A percentile compares a stretch with the other conserved stretches of the same genome.
These are phyloP conservation scores for Neodiprion pinetum DNA, from an alignment of 1,140 invertebrate genomes.

Conservation along the genomic window DNA sequence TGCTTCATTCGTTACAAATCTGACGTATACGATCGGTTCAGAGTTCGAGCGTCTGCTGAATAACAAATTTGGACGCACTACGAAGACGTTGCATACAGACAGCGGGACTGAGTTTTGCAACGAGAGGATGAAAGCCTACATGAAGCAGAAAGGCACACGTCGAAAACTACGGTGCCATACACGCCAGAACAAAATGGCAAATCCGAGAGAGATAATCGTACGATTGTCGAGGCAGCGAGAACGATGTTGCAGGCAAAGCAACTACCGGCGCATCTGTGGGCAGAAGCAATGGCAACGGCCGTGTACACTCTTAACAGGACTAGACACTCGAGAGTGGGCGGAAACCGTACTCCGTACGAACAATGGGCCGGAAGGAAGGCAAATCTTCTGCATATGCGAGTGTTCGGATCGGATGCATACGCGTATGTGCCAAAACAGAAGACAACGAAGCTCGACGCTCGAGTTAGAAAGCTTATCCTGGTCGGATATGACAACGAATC, in stretches of 20 bases:
- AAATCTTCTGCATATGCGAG: constrained; percentile 36
- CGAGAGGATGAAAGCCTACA: constrained; percentile 5
- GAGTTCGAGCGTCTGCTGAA: constrained; percentile 37
- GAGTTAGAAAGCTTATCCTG: constrained; percentile 26
- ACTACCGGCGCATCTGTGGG: constrained; percentile 51
- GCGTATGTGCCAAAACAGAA: constrained; percentile 40
- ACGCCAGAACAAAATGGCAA: constrained; percentile 51
- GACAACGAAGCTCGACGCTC: constrained; percentile 40
- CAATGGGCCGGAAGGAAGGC: constrained; percentile 18
- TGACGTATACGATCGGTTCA: constrained; percentile 43
- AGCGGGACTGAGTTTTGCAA: constrained; percentile 26
- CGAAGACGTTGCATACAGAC: constrained; percentile 35
- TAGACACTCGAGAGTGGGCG: background rate
- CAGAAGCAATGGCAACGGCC: constrained; percentile 54
- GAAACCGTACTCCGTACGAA: constrained; percentile 20
- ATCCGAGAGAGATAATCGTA: constrained; percentile 50
- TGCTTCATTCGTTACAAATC: constrained; percentile 47
- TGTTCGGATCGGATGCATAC: constrained; percentile 44
- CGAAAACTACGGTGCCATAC: constrained; percentile 38
- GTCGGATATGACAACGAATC: constrained; percentile 24
- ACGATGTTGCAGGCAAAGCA: constrained; percentile 44
- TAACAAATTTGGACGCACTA: constrained; percentile 41
- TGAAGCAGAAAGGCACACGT: constrained; percentile 21
- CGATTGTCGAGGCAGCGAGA: constrained; percentile 47
- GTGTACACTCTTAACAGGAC: constrained; percentile 41